Conservation (phyloP, 2,888 invertebrate genomes). For the Nomada fabriciana region DNA sequence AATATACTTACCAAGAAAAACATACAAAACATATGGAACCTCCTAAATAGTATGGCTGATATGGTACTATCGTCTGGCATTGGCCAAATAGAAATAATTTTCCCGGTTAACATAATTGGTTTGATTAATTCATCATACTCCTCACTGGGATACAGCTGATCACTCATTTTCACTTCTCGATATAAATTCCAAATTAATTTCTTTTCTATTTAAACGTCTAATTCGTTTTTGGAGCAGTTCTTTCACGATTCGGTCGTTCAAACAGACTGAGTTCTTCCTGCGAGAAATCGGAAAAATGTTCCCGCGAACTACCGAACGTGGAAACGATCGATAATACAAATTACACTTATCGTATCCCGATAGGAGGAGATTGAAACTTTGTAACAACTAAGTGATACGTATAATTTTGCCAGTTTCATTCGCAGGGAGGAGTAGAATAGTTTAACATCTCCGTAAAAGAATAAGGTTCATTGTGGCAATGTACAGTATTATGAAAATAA, state of each 20-base stretch:
- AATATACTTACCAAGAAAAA: slow-evolving; percentile 57
- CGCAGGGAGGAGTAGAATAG: not conserved
- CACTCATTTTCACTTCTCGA: slow-evolving; percentile 28
- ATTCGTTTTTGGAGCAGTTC: not conserved
- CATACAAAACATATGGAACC: slow-evolving; percentile 64
- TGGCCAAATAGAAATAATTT: slow-evolving; percentile 75
- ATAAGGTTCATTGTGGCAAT: slow-evolving; percentile 11
- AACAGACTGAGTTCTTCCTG: not conserved
- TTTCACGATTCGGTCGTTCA: not conserved
- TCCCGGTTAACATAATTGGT: slow-evolving; percentile 65
- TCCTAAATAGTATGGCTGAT: slow-evolving; percentile 26
- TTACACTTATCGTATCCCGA: slow-evolving; percentile 19
- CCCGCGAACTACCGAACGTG: not conserved
- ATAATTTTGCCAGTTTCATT: not conserved
- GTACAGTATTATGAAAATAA: slow-evolving; percentile 1
- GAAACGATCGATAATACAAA: slow-evolving; percentile 20
- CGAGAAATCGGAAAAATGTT: not conserved
- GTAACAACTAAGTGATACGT: not conserved
- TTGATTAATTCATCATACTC: slow-evolving; percentile 72
- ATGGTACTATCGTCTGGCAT: slow-evolving; percentile 42
- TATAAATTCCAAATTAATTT: not conserved
- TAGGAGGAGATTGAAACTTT: slow-evolving; percentile 36
- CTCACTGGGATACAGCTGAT: slow-evolving; percentile 9
- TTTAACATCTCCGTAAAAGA: not conserved
- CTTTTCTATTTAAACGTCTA: not conserved